A percentile compares a stretch with the other conserved stretches of the same genome.
Evolutionary conservation across 2,888 invertebrate genomes (phyloP).

Genomic region (Idaea dimidiata): DNA sequence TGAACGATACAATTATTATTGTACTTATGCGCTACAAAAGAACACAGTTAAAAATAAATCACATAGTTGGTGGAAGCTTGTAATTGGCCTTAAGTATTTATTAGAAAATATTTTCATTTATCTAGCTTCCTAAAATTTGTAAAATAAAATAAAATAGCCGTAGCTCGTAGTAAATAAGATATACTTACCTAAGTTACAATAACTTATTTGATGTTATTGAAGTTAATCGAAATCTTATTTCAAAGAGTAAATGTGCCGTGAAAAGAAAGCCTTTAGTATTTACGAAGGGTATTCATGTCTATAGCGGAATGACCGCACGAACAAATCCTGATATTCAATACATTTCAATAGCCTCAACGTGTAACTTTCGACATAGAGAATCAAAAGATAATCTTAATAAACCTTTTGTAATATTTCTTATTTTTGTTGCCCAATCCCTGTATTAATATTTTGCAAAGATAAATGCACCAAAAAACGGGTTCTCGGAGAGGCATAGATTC

Average conservation of each 20-base stretch:
- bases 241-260: slow-evolving; percentile 67
- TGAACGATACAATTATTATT: too few relatives aligned
- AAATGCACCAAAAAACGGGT: too few relatives aligned
- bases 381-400: background rate
- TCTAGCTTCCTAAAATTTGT: too few relatives aligned
- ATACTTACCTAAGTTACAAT: slow-evolving; percentile 9
- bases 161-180: slow-evolving; percentile 4
- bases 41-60: too few relatives aligned
- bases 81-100: too few relatives aligned
- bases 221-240: slow-evolving; percentile 72
- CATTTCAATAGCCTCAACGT: background rate
- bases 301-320: slow-evolving; percentile 43
- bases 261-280: slow-evolving; percentile 57
- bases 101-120: too few relatives aligned
- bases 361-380: background rate
- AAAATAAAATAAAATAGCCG: slow-evolving; percentile 10
- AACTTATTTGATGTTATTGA: slow-evolving; percentile 25
- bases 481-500: too few relatives aligned
- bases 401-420: too few relatives aligned
- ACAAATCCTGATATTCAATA: slow-evolving; percentile 26
- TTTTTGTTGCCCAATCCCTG: too few relatives aligned
- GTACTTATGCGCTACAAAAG: too few relatives aligned
- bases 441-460: too few relatives aligned
- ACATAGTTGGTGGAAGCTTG: too few relatives aligned
- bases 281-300: slow-evolving; percentile 48